Evolutionary conservation across 2,888 invertebrate species (phyloP).

Genomic region (Diplolepis rosae): DNA sequence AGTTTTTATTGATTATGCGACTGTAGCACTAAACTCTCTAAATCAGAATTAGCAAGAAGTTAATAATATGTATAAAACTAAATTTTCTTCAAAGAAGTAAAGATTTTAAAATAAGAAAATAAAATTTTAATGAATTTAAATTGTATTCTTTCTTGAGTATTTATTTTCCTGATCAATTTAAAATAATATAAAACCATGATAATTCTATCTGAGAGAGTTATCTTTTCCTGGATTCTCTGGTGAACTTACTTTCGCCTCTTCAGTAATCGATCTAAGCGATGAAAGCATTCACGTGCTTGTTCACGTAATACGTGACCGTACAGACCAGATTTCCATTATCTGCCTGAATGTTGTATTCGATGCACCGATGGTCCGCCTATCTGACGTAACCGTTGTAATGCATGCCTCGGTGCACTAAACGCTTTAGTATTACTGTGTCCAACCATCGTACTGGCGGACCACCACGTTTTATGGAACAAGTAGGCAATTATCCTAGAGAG

Average conservation of each 20-base stretch:
- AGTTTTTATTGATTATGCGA: no score
- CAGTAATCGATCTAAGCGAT: constrained; percentile 17
- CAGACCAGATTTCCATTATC: constrained; percentile 37
- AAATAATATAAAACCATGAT: neutral
- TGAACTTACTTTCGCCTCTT: constrained; percentile 19
- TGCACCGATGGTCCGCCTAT: constrained; percentile 31
- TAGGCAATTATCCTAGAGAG: constrained; percentile 40
- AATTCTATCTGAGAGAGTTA: constrained; percentile 12
- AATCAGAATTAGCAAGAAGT: no score
- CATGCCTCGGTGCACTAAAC: constrained; percentile 37
- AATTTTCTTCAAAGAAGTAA: no score
- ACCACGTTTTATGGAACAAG: constrained; percentile 37
- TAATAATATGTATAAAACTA: no score
- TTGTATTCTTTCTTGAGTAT: neutral
- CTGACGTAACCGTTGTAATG: constrained; percentile 32
- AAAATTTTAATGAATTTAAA: neutral
- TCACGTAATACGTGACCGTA: constrained; percentile 32
- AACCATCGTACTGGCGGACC: constrained; percentile 9
- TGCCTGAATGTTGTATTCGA: constrained; percentile 19
- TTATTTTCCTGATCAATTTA: constrained; percentile 12
- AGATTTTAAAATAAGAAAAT: neutral
- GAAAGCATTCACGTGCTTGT: constrained; percentile 30
- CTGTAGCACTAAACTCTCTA: no score
- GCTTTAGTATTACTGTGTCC: constrained; percentile 38
- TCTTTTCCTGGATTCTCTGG: constrained; percentile 25